Percentiles rank a stretch among this genome's conserved stretches.
Conservation (phyloP, 92 coral and sea anemone genomes). For the Micromussa lordhowensis region DNA sequence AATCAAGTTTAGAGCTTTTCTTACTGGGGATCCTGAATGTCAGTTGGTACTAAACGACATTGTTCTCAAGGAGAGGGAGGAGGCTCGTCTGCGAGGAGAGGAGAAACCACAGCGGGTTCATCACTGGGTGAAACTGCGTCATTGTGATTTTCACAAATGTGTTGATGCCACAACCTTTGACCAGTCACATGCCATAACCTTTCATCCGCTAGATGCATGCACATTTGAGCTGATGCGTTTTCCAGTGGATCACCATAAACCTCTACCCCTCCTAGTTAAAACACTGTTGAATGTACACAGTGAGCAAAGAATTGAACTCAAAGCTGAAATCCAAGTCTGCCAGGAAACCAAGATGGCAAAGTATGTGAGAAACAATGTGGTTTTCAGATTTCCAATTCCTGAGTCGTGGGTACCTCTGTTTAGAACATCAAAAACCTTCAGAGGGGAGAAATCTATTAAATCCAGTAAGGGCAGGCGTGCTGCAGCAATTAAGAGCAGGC, state of each 20-base stretch:
- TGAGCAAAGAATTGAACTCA: slow-evolving; percentile 88
- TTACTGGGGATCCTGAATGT: slow-evolving; percentile 98
- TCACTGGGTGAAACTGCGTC: slow-evolving; percentile 87
- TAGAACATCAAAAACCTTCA: slow-evolving; percentile 82
- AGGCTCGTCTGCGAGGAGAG: slow-evolving; percentile 89
- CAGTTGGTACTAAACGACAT: slow-evolving; percentile 90
- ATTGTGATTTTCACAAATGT: slow-evolving; percentile 88
- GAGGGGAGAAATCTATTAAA: slow-evolving; percentile 93
- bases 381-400: slow-evolving; percentile 92
- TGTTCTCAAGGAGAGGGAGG: slow-evolving; percentile 83
- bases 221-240: slow-evolving; percentile 99
- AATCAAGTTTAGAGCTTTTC: slow-evolving; percentile 85
- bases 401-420: slow-evolving; percentile 97
- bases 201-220: slow-evolving; percentile 97
- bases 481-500: slow-evolving; percentile 85
- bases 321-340: slow-evolving; percentile 94
- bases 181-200: slow-evolving; percentile 83
- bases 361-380: slow-evolving; percentile 89
- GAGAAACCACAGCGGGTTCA: slow-evolving; percentile 95
- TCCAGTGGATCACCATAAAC: slow-evolving; percentile 85
- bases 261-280: slow-evolving; percentile 85
- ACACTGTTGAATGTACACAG: slow-evolving; percentile 79
- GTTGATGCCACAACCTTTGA: slow-evolving; percentile 67
- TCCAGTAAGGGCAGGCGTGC: slow-evolving; percentile 91
- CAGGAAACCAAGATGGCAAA: slow-evolving; percentile 92